Evolutionary conservation across 2,113 vertebrate species (phyloP).

Genomic region (Eudorcas thomsonii): DNA sequence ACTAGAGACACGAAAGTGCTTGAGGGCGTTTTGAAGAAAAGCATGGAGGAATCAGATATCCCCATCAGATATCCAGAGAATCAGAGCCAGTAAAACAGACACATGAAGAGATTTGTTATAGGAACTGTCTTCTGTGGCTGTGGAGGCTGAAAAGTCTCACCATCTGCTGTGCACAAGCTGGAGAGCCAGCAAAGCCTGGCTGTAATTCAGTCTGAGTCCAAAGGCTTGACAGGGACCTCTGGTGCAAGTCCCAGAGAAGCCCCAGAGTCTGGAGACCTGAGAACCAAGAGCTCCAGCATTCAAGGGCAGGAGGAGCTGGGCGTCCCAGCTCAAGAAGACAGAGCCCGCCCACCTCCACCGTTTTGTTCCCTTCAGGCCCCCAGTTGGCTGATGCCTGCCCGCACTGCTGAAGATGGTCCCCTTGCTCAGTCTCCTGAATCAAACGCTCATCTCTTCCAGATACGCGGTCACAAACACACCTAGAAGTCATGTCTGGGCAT

Average conservation of each 20-base stretch:
- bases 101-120: background rate
- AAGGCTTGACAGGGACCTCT: background rate
- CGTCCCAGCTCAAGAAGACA: background rate
- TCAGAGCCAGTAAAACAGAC: background rate
- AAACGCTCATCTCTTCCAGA: background rate
- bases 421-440: background rate
- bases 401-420: background rate
- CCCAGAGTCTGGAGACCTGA: background rate
- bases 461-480: background rate
- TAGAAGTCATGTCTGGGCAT: background rate
- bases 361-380: background rate
- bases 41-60: background rate
- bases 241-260: background rate
- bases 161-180: background rate
- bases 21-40: background rate
- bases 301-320: background rate
- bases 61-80: background rate
- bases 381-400: background rate
- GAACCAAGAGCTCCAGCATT: background rate
- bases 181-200: background rate
- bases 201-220: background rate
- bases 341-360: accelerated
- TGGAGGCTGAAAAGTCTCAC: background rate
- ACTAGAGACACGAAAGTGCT: background rate
- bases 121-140: background rate